Evolutionary conservation across 2,113 vertebrate species (phyloP).

Genomic region (Caloenas nicobarica): DNA sequence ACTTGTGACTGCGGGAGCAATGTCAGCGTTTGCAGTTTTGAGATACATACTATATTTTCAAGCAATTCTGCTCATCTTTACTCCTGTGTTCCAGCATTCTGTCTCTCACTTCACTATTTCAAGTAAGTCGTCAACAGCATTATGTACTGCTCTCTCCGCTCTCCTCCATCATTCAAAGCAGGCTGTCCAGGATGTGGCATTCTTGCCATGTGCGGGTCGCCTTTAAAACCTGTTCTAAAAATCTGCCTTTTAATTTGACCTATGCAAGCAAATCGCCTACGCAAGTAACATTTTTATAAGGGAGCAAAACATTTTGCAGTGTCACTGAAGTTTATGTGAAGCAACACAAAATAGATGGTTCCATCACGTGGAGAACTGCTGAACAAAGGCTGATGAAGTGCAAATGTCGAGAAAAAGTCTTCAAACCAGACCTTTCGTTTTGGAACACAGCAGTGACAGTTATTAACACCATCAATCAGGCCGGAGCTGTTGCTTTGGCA

Average conservation of each 20-base stretch:
- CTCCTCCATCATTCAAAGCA: not conserved
- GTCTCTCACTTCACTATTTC: not conserved
- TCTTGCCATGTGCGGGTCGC: not conserved
- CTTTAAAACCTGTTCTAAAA: not conserved
- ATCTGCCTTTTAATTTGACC: slow-evolving; percentile 34
- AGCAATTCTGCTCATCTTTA: not conserved
- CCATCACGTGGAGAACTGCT: slow-evolving; percentile 39
- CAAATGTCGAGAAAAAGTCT: slow-evolving; percentile 59
- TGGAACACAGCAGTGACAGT: slow-evolving; percentile 49
- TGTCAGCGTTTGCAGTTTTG: not conserved
- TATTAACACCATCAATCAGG: slow-evolving; percentile 69
- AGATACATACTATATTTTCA: not conserved
- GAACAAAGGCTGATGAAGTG: slow-evolving; percentile 67
- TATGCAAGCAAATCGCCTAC: not conserved
- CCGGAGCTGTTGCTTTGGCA: slow-evolving; percentile 23
- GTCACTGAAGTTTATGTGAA: slow-evolving; percentile 30
- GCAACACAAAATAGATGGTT: slow-evolving; percentile 49
- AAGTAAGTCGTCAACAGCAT: not conserved
- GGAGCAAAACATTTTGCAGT: slow-evolving; percentile 31
- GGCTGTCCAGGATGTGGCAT: not conserved
- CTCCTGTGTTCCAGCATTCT: not conserved
- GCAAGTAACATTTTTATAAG: not conserved
- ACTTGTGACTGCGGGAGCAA: not conserved
- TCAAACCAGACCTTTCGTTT: slow-evolving; percentile 63
- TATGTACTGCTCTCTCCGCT: not conserved